Conservation (phyloP, 2,797 vertebrate genomes). For the Ibycter americanus region DNA sequence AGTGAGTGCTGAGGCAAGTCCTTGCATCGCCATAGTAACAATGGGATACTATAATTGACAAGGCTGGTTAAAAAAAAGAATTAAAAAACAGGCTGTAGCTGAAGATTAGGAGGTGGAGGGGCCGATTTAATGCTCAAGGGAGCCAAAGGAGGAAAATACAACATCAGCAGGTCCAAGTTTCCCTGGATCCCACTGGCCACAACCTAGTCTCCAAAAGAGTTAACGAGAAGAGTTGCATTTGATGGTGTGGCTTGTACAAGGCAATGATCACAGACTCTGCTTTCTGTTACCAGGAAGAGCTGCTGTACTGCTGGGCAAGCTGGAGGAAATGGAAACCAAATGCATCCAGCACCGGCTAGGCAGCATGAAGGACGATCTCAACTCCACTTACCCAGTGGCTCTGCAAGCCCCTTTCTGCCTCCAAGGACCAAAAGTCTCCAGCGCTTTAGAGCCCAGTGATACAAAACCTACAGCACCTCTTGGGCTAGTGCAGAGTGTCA, state of each 20-base stretch:
- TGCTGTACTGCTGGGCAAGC: neutral
- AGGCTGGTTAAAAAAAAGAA: constrained; percentile 15
- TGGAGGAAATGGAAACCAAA: neutral
- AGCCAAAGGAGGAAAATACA: neutral
- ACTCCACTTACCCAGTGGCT: neutral
- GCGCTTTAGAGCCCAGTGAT: neutral
- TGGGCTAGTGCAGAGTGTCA: neutral
- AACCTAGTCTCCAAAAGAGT: neutral
- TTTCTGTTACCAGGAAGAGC: neutral
- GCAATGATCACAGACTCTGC: neutral
- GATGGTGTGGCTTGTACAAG: neutral
- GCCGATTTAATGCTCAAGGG: neutral
- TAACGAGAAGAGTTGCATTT: neutral
- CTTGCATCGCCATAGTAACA: constrained; percentile 29
- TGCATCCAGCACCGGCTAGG: neutral
- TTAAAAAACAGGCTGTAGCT: neutral
- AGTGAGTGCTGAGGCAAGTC: neutral
- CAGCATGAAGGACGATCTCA: neutral
- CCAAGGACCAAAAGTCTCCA: neutral
- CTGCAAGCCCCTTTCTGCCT: neutral
- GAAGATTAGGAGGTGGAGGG: constrained; percentile 21
- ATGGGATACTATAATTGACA: neutral
- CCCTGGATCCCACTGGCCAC: neutral
- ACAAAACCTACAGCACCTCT: neutral
- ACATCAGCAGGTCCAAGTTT: neutral